Conservation (phyloP, 1,140 invertebrate species). For the Asbolus verrucosus region DNA sequence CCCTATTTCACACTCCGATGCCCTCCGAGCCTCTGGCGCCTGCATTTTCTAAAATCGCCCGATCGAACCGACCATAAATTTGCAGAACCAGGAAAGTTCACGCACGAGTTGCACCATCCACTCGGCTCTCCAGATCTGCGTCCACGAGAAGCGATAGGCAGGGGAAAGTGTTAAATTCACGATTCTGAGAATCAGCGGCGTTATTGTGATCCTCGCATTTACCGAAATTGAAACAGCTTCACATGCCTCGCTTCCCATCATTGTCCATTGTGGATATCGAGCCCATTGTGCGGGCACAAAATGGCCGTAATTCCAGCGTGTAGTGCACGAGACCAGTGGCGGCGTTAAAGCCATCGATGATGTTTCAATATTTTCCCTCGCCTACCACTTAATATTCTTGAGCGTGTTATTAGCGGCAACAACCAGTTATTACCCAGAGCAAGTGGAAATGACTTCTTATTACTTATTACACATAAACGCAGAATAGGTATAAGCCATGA, state of each 20-base stretch:
- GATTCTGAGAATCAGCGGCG: too few species aligned
- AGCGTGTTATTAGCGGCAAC: constrained; percentile 11
- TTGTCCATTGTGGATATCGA: constrained; percentile 17
- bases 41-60: neutral
- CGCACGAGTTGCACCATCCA: constrained; percentile 21
- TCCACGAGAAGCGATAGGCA: neutral
- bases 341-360: neutral
- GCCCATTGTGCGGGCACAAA: too few species aligned
- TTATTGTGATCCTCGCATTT: too few species aligned
- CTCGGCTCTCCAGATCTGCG: too few species aligned
- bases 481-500: constrained; percentile 1
- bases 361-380: neutral
- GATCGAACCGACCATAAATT: constrained; percentile 3
- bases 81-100: constrained; percentile 19
- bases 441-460: constrained; percentile 33
- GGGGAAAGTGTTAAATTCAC: constrained; percentile 14
- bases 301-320: too few species aligned
- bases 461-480: constrained; percentile 25
- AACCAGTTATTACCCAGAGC: constrained; percentile 17
- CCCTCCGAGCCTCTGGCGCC: too few species aligned
- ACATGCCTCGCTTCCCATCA: constrained; percentile 7
- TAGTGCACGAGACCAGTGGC: too few species aligned
- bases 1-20: too few species aligned
- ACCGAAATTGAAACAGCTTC: too few species aligned
- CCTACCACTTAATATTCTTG: neutral